phyloP scores from a whole-genome alignment of 2,888 invertebrate genomes.

The Drosophila differens region DNA sequence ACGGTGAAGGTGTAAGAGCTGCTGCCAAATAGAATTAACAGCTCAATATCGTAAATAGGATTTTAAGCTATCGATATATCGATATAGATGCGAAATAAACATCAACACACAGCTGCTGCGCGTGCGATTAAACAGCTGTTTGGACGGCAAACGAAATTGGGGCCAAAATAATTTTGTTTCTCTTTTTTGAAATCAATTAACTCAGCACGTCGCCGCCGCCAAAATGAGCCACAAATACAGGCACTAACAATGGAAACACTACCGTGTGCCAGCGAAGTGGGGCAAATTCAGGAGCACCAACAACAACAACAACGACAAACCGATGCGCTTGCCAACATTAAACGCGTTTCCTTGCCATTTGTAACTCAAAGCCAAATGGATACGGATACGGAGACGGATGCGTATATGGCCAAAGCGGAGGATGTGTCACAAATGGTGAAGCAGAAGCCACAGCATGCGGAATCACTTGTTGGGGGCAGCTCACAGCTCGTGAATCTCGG shows the following conservation, averaged over 20 bases:
- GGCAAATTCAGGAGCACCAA: conserved; percentile 37
- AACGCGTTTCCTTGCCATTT: conserved; percentile 49
- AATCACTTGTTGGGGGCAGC: conserved; percentile 14
- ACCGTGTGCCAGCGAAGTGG: conserved; percentile 47
- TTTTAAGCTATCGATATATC: conserved; percentile 28
- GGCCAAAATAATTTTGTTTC: conserved; percentile 25
- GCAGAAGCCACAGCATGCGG: conserved; percentile 47
- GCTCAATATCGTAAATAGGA: neutral
- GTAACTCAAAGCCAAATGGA: conserved; percentile 39
- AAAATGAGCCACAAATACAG: conserved; percentile 39
- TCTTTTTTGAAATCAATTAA: conserved; percentile 37
- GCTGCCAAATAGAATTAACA: neutral
- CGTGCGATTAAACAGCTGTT: conserved; percentile 61
- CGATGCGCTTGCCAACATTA: conserved; percentile 34
- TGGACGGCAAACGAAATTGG: conserved; percentile 21
- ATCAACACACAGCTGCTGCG: conserved; percentile 33
- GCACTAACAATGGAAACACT: conserved; percentile 59
- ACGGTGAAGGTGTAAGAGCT: neutral
- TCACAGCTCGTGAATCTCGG: conserved; percentile 66
- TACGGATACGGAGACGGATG: conserved; percentile 20
- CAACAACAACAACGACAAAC: conserved; percentile 41
- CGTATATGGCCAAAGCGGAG: conserved; percentile 26
- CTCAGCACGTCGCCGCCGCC: conserved; percentile 18
- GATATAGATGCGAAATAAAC: conserved; percentile 16
- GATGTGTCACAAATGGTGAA: conserved; percentile 37